These are phyloP conservation scores for Batillaria attramentaria DNA, from an alignment of 1,140 invertebrate species.

Conservation along the genomic window DNA sequence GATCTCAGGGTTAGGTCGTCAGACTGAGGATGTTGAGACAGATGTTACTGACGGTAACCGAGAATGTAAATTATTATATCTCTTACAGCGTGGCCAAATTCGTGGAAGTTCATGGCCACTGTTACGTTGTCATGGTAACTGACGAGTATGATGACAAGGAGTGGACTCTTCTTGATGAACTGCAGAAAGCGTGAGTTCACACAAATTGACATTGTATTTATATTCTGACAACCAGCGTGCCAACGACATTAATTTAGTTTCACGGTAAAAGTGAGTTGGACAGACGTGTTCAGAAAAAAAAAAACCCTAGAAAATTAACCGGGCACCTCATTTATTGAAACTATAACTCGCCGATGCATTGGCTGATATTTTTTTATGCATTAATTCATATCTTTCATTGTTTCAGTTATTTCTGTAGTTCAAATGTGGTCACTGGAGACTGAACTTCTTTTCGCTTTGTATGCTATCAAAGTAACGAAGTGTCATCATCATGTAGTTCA, in stretches of 20 bases:
- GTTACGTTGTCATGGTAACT: slow-evolving; percentile 6
- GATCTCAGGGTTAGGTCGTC: too few species aligned
- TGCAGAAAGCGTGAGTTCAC: background rate
- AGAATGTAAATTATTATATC: too few species aligned
- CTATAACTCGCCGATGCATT: too few species aligned
- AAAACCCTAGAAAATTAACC: too few species aligned
- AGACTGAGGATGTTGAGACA: too few species aligned
- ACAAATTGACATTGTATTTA: background rate
- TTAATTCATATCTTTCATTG: too few species aligned
- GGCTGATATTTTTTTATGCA: too few species aligned
- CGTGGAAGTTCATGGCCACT: slow-evolving; percentile 13
- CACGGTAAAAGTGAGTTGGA: too few species aligned
- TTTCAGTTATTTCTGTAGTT: too few species aligned
- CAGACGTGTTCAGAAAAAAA: too few species aligned
- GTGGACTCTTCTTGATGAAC: background rate
- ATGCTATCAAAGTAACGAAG: background rate
- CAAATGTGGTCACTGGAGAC: background rate
- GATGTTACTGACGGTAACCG: too few species aligned
- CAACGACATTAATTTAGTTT: background rate
- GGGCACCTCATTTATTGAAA: too few species aligned
- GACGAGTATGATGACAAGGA: background rate
- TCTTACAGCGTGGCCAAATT: slow-evolving; percentile 3
- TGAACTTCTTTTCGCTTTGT: background rate
- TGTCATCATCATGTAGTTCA: background rate
- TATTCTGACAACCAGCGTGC: background rate